phyloP scores from a whole-genome alignment of 2,888 invertebrate genomes.

The Amphipyra berbera region DNA sequence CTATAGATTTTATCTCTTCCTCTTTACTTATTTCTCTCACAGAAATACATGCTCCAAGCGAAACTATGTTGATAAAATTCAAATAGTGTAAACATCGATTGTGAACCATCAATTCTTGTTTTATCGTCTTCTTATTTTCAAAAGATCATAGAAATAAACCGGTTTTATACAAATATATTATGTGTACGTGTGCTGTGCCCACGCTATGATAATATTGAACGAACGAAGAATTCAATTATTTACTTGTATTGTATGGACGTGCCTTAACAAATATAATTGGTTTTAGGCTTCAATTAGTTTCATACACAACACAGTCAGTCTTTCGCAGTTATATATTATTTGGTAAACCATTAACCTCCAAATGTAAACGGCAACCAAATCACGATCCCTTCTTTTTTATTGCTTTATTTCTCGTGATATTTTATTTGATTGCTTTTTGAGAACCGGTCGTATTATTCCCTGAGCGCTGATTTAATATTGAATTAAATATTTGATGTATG shows the following conservation, averaged over 20 bases:
- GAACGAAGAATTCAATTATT: constrained; percentile 33
- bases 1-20: no score
- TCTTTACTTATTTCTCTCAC: no score
- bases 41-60: constrained; percentile 5
- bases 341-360: constrained; percentile 71
- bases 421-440: constrained; percentile 67
- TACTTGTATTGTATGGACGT: constrained; percentile 24
- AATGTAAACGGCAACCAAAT: constrained; percentile 65
- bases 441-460: constrained; percentile 64
- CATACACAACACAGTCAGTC: constrained; percentile 35
- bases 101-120: constrained; percentile 47
- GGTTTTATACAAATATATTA: constrained; percentile 31
- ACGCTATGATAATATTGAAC: constrained; percentile 23
- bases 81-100: constrained; percentile 39
- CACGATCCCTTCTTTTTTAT: constrained; percentile 71
- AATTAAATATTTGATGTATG: constrained; percentile 61
- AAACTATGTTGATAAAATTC: constrained; percentile 37
- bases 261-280: constrained; percentile 38
- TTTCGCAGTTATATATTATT: constrained; percentile 51
- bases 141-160: constrained; percentile 41
- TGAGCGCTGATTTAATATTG: constrained; percentile 56
- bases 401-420: constrained; percentile 73
- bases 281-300: constrained; percentile 43
- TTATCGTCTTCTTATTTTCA: constrained; percentile 44
- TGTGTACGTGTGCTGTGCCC: constrained; percentile 9